These are phyloP conservation scores for Dexiosoma caninum DNA, from an alignment of 2,888 invertebrate genomes.

Conservation along the genomic window DNA sequence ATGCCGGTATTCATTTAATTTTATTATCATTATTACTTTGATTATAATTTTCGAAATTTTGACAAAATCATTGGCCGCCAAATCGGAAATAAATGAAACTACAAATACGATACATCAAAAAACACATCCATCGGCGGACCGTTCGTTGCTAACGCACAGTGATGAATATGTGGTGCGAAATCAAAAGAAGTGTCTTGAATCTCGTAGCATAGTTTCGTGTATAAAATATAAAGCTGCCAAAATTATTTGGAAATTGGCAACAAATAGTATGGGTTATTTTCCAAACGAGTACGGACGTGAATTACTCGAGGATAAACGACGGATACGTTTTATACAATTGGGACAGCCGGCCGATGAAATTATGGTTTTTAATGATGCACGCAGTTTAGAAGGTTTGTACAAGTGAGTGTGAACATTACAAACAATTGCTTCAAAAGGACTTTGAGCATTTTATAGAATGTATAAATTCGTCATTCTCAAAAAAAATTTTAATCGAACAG, in stretches of 20 bases:
- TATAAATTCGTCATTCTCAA: too few species aligned
- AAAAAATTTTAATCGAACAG: too few species aligned
- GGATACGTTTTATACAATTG: slow-evolving; percentile 72
- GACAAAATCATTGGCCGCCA: slow-evolving; percentile 9
- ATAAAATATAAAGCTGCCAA: slow-evolving; percentile 75
- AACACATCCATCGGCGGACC: slow-evolving; percentile 6
- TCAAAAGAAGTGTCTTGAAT: slow-evolving; percentile 73
- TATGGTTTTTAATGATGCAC: slow-evolving; percentile 72
- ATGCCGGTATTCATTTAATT: slow-evolving; percentile 1
- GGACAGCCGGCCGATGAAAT: slow-evolving; percentile 71
- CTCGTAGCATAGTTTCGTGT: slow-evolving; percentile 73
- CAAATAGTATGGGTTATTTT: slow-evolving; percentile 74
- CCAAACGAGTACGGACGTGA: slow-evolving; percentile 73
- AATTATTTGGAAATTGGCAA: slow-evolving; percentile 74
- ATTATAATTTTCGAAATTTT: slow-evolving; percentile 23
- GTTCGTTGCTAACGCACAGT: slow-evolving; percentile 64
- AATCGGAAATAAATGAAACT: slow-evolving; percentile 15
- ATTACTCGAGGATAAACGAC: slow-evolving; percentile 66
- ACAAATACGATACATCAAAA: slow-evolving; percentile 11
- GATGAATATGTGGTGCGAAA: slow-evolving; percentile 74
- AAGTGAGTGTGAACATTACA: not conserved
- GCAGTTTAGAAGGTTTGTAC: slow-evolving; percentile 72
- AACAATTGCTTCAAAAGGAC: too few species aligned
- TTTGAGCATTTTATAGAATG: too few species aligned
- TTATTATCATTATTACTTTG: slow-evolving; percentile 22